Percentiles rank a stretch among this genome's conserved stretches.
Evolutionary conservation across 2,113 vertebrate species (phyloP).

Genomic region (Marcusenius ussheri): DNA sequence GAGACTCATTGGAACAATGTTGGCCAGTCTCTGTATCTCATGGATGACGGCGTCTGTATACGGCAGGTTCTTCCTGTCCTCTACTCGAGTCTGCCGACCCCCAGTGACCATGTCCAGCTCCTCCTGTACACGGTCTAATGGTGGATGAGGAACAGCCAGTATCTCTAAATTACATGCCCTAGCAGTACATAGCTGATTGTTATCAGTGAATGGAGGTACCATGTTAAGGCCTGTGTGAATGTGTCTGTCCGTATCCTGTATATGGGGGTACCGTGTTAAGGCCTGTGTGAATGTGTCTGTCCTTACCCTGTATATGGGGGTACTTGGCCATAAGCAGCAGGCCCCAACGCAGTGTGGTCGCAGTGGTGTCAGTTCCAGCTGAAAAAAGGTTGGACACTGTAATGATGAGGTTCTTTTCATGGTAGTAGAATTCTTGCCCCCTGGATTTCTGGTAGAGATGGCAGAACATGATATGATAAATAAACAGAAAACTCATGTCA

Average conservation of each 20-base stretch:
- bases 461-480: not conserved
- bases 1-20: no score
- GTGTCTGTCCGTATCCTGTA: no score
- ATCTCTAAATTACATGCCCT: no score
- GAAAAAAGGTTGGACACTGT: conserved; percentile 43
- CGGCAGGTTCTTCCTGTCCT: no score
- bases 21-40: no score
- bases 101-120: no score
- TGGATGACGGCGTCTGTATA: no score
- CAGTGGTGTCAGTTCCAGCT: conserved; percentile 51
- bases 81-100: no score
- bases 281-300: not conserved
- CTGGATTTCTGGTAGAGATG: conserved; percentile 12
- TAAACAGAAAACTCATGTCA: not conserved
- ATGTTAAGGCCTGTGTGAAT: not conserved
- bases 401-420: conserved; percentile 33
- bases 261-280: no score
- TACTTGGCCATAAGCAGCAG: conserved; percentile 53
- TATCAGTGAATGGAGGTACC: no score
- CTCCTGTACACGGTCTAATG: no score
- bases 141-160: no score
- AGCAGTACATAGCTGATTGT: not conserved
- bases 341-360: conserved; percentile 44
- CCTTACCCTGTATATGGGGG: conserved; percentile 55
- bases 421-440: conserved; percentile 26